A percentile compares a stretch with the other conserved stretches of the same genome.
These are phyloP conservation scores for Choristoneura fumiferana DNA, from an alignment of 1,140 invertebrate species.

Conservation along the genomic window DNA sequence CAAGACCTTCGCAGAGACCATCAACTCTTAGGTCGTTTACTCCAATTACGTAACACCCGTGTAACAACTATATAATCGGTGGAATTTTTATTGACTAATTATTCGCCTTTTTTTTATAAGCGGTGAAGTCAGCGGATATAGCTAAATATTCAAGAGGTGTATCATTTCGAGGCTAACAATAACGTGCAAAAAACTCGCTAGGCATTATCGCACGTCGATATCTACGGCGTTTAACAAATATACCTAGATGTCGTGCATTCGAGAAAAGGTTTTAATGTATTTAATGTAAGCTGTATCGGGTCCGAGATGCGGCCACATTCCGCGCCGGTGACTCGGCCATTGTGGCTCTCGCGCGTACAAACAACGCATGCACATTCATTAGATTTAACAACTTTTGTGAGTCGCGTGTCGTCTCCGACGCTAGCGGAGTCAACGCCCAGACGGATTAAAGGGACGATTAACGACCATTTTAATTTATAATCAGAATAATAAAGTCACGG, in stretches of 20 bases:
- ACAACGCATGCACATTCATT: slow-evolving; percentile 39
- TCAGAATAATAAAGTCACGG: slow-evolving; percentile 70
- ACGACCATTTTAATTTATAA: slow-evolving; percentile 73
- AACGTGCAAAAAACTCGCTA: slow-evolving; percentile 62
- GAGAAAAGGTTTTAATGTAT: not conserved
- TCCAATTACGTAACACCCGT: slow-evolving; percentile 75
- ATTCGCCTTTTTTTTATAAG: slow-evolving; percentile 71
- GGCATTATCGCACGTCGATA: slow-evolving; percentile 67
- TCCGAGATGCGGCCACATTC: slow-evolving; percentile 62
- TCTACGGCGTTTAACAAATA: slow-evolving; percentile 28
- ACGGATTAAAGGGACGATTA: slow-evolving; percentile 74
- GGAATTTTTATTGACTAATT: slow-evolving; percentile 78
- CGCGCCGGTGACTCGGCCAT: slow-evolving; percentile 58
- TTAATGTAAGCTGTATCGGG: slow-evolving; percentile 25
- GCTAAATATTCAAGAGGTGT: slow-evolving; percentile 76
- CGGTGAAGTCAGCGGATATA: slow-evolving; percentile 75
- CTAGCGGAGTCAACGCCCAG: slow-evolving; percentile 65
- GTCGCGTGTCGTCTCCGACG: not conserved
- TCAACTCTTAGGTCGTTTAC: slow-evolving; percentile 71
- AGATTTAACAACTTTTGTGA: slow-evolving; percentile 43
- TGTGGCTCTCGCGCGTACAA: slow-evolving; percentile 41
- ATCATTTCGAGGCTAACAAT: slow-evolving; percentile 73
- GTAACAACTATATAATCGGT: slow-evolving; percentile 72
- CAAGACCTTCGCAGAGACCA: slow-evolving; percentile 58
- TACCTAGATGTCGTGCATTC: not conserved